phyloP scores from a whole-genome alignment of 37 sponge, comb jelly and placozoan species.

The Hormiphora californensis region DNA sequence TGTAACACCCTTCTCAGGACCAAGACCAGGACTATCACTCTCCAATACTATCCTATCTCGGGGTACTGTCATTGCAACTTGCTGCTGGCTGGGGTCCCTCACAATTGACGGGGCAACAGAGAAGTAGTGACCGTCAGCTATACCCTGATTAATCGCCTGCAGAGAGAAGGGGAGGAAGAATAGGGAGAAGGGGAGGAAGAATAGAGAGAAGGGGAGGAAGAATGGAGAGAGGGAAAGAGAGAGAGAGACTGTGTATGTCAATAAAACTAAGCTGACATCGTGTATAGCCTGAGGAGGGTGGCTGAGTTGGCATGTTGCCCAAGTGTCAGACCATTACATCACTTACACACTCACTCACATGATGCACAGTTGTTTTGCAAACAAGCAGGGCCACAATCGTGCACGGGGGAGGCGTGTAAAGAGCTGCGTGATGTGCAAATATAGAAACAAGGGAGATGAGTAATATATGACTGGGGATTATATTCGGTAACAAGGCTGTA shows the following conservation, averaged over 20 bases:
- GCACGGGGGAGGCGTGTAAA: too few species aligned
- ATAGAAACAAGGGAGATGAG: too few species aligned
- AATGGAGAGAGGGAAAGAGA: too few species aligned
- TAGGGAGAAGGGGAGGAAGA: too few species aligned
- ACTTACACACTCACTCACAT: too few species aligned
- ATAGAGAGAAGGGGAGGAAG: too few species aligned
- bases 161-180: not conserved
- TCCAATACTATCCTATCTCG: conserved; percentile 53
- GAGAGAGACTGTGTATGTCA: not conserved
- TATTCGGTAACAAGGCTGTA: too few species aligned
- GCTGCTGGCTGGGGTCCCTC: conserved; percentile 45
- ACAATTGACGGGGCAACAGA: conserved; percentile 54
- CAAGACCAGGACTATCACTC: conserved; percentile 58
- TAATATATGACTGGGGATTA: too few species aligned
- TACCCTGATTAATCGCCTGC: conserved; percentile 42
- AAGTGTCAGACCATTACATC: not conserved
- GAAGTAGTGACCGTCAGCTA: conserved; percentile 56
- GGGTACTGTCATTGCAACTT: conserved; percentile 46
- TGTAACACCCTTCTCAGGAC: conserved; percentile 41
- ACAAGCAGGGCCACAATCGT: too few species aligned
- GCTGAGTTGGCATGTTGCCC: not conserved
- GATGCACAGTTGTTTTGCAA: too few species aligned
- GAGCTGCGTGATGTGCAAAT: too few species aligned
- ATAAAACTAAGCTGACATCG: not conserved
- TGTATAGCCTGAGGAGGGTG: not conserved